Base-by-base conservation (phyloP, 2,797 vertebrate genomes). In the Amazona ochrocephala region DNA sequence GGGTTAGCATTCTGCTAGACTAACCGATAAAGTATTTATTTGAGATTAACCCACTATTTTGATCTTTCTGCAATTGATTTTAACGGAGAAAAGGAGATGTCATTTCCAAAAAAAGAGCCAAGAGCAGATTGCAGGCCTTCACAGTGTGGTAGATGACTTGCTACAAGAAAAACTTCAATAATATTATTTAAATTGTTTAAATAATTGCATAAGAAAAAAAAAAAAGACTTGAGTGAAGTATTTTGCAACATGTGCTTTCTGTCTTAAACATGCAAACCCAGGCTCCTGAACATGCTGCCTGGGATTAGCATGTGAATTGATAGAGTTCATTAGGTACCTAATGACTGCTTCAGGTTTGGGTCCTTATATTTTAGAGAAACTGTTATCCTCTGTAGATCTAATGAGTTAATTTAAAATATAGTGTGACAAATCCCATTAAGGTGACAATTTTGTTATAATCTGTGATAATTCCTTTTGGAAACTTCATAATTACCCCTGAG, bases 391-490 rank as follows among this genome's bases (percentile, higher is more conserved):
- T 87, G 30, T 34, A 85, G 58, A 75, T 70, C 66, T 70, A 64
- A 48, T n/a, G 32, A 29, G 12, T 48, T 91, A 68, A 75, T 89
- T 84, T 83, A 79, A 92, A 84, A 67, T 53, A 53, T 18, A n/a
- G 61, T 87, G 67, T 90, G 84, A 87, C 68, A 79, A 73, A 87
- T 88, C 71, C 83, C 51, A 81, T 78, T 89, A 84, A 79, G 37
- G 47, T 89, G 89, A 74, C 14, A 9, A 68, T 81, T 92, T 91
- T 86, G 24, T 89, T 87, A 58, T 42, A 67, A 66, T 78, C 67
- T 90, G 39, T 79, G 78, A 77, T 87, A 87, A 89, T 50, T 91
- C 75, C 87, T 72, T 85, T 80, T 24, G 22, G 84, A 93, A 84
- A 77, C 24, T 27, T 60, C 0, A 7, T n/a, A 34, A 48, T 74